These are phyloP conservation scores for Lysandra coridon DNA, from an alignment of 2,888 invertebrate species.

Conservation along the genomic window DNA sequence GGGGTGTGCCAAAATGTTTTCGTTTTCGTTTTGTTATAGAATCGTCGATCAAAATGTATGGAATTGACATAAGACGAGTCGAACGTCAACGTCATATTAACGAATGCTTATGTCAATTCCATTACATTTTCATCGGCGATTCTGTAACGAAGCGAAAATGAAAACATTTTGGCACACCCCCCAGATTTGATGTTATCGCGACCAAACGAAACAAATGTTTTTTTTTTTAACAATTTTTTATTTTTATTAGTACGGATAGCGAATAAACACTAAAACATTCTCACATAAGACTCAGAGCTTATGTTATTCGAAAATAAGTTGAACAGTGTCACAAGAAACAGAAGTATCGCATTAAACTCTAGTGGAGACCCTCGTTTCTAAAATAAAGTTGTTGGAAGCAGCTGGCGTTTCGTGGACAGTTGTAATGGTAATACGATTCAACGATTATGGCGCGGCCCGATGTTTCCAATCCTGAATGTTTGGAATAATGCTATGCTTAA, in stretches of 20 bases:
- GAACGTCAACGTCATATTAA: too few relatives aligned
- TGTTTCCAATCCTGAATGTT: constrained; percentile 53
- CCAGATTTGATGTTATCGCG: too few relatives aligned
- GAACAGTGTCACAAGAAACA: constrained; percentile 41
- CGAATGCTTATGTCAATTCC: too few relatives aligned
- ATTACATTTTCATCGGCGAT: too few relatives aligned
- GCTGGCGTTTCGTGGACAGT: constrained; percentile 71
- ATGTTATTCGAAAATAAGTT: constrained; percentile 34
- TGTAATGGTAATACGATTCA: constrained; percentile 78
- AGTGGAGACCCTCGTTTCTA: constrained; percentile 44
- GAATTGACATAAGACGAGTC: too few relatives aligned
- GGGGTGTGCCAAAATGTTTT: too few relatives aligned
- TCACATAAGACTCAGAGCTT: neutral
- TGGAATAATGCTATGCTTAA: constrained; percentile 73
- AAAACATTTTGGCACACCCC: too few relatives aligned
- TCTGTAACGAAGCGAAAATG: too few relatives aligned
- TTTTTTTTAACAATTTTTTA: too few relatives aligned
- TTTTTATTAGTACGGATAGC: neutral
- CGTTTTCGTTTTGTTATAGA: too few relatives aligned
- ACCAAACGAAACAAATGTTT: too few relatives aligned
- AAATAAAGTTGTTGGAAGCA: constrained; percentile 75
- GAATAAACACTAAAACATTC: neutral
- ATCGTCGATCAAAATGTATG: too few relatives aligned
- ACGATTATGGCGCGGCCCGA: constrained; percentile 69
- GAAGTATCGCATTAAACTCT: constrained; percentile 43